These are phyloP conservation scores for Metallyticus violacea DNA, from an alignment of 2,888 invertebrate genomes.

Conservation along the genomic window DNA sequence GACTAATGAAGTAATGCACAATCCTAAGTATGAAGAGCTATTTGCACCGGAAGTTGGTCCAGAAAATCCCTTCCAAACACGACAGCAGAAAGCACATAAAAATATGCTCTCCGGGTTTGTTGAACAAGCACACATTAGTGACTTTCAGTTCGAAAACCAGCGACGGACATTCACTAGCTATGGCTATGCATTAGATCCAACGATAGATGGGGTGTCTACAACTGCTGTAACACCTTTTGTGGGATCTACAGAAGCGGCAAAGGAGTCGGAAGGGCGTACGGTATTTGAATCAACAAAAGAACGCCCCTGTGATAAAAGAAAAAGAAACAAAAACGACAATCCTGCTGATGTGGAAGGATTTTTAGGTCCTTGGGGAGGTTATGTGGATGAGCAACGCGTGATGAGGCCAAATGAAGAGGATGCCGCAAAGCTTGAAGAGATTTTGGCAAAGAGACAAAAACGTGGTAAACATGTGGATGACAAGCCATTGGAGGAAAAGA, in stretches of 20 bases:
- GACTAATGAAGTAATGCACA: slow-evolving; percentile 79
- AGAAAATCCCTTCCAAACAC: slow-evolving; percentile 87
- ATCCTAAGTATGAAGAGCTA: slow-evolving; percentile 92
- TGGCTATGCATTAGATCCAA: slow-evolving; percentile 93
- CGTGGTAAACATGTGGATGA: slow-evolving; percentile 84
- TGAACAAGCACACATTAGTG: slow-evolving; percentile 92
- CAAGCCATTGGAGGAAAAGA: slow-evolving; percentile 92
- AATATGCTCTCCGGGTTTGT: slow-evolving; percentile 94
- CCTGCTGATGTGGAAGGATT: slow-evolving; percentile 93
- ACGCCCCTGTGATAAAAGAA: slow-evolving; percentile 73
- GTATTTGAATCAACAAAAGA: slow-evolving; percentile 84
- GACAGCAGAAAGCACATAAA: slow-evolving; percentile 80
- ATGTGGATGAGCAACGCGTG: slow-evolving; percentile 81
- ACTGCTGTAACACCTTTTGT: slow-evolving; percentile 43
- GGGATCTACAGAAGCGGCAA: slow-evolving; percentile 65
- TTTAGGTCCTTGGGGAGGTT: slow-evolving; percentile 97
- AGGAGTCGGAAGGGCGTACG: slow-evolving; percentile 74
- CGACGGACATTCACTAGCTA: slow-evolving; percentile 91
- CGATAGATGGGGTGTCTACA: slow-evolving; percentile 57
- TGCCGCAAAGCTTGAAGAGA: slow-evolving; percentile 90
- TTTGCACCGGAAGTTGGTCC: slow-evolving; percentile 92
- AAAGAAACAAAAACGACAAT: slow-evolving; percentile 83
- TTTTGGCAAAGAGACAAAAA: slow-evolving; percentile 87
- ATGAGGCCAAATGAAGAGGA: slow-evolving; percentile 92
- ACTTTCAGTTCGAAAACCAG: slow-evolving; percentile 97